A percentile compares a stretch with the other conserved stretches of the same genome.
These are phyloP conservation scores for Arnoldichthys spilopterus DNA, from an alignment of 2,797 vertebrate species.

Conservation along the genomic window DNA sequence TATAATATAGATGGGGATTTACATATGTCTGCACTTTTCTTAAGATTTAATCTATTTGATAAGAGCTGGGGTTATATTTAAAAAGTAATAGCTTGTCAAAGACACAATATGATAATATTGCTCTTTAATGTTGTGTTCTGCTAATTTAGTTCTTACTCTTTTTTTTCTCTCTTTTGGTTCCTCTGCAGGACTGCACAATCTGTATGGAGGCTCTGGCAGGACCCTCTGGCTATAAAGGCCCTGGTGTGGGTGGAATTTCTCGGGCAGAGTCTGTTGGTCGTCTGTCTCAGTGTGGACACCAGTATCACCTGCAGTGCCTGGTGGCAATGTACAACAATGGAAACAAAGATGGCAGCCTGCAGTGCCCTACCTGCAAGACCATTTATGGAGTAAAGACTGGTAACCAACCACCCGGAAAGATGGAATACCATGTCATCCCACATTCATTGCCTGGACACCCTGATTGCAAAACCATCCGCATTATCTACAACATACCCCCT, in stretches of 20 bases:
- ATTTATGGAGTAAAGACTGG: conserved; percentile 97
- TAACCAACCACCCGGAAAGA: conserved; percentile 96
- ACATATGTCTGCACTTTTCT: too few relatives aligned
- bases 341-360: conserved; percentile 96
- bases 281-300: conserved; percentile 87
- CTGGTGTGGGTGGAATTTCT: conserved; percentile 79
- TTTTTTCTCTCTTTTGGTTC: not conserved
- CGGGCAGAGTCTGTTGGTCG: conserved; percentile 88
- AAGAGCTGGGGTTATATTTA: not conserved
- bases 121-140: too few relatives aligned
- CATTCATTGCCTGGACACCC: conserved; percentile 93
- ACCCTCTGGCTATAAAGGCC: conserved; percentile 92
- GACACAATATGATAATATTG: too few relatives aligned
- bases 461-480: conserved; percentile 94
- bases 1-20: too few relatives aligned
- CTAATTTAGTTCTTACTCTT: not conserved
- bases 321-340: conserved; percentile 98
- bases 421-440: conserved; percentile 97
- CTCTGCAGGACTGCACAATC: conserved; percentile 90
- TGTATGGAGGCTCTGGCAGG: conserved; percentile 92
- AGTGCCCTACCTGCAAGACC: conserved; percentile 97
- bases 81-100: too few relatives aligned
- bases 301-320: conserved; percentile 94
- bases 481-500: conserved; percentile 96
- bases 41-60: too few relatives aligned